phyloP scores from a whole-genome alignment of 2,888 invertebrate species.

The Ischnura elegans region DNA sequence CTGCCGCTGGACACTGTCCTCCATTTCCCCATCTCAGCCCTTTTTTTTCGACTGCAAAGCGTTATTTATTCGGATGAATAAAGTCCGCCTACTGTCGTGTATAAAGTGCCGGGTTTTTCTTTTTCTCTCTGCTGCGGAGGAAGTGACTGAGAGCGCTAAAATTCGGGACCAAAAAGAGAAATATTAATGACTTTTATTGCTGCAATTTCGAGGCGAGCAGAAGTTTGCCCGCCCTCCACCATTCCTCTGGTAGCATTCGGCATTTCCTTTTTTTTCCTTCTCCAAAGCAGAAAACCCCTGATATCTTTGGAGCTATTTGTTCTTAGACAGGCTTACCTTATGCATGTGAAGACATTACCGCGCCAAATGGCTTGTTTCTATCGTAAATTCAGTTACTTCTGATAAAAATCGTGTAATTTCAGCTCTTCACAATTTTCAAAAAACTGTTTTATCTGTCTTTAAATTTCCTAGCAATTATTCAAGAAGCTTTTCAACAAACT shows the following conservation, averaged over 20 bases:
- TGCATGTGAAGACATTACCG: background rate
- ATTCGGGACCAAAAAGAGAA: constrained; percentile 13
- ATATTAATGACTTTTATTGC: constrained; percentile 35
- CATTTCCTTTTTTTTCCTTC: background rate
- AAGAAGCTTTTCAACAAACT: too few relatives aligned
- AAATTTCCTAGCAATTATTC: too few relatives aligned
- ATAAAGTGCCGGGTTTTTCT: background rate
- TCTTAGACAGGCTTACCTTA: background rate
- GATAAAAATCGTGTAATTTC: too few relatives aligned
- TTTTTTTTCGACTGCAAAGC: background rate
- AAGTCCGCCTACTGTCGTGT: constrained; percentile 16
- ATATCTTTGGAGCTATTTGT: background rate
- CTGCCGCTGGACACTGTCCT: background rate
- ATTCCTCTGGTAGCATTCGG: background rate
- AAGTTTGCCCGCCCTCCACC: background rate
- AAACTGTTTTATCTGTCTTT: too few relatives aligned
- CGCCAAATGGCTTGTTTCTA: background rate
- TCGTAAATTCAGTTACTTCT: too few relatives aligned
- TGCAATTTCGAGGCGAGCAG: background rate
- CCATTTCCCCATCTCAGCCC: background rate
- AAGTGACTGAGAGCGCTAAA: background rate
- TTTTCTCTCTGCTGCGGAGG: background rate
- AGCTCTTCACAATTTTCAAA: too few relatives aligned
- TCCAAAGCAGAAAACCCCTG: background rate
- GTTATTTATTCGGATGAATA: constrained; percentile 31